A percentile compares a stretch with the other conserved stretches of the same genome.
These are phyloP conservation scores for Ornithorhynchus anatinus DNA, from an alignment of 2,113 vertebrate species.

Conservation along the genomic window DNA sequence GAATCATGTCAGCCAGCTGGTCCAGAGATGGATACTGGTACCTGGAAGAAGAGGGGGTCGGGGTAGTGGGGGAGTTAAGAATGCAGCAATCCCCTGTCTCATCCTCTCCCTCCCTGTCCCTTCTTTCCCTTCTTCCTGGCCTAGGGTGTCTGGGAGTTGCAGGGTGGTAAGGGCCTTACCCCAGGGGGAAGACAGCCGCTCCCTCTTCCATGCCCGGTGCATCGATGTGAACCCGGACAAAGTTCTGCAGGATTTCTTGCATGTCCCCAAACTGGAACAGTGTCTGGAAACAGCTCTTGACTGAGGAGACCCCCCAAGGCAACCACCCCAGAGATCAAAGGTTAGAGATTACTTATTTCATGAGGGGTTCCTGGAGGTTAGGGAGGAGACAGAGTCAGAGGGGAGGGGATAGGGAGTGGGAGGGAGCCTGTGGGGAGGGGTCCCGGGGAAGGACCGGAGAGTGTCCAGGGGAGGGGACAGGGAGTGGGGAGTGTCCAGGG, in stretches of 20 bases:
- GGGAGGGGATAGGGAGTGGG: not conserved
- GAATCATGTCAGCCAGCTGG: constrained; percentile 88
- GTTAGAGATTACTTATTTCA: too few relatives aligned
- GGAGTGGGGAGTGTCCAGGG: not conserved
- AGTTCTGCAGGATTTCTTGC: constrained; percentile 93
- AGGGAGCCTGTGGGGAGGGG: not conserved
- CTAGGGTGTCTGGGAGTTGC: not conserved
- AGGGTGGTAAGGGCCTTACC: constrained; percentile 64
- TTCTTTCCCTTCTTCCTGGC: too few relatives aligned
- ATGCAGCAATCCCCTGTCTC: too few relatives aligned
- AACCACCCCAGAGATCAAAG: too few relatives aligned
- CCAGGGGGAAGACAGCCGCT: constrained; percentile 77
- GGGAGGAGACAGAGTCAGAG: not conserved
- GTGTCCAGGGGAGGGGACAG: not conserved
- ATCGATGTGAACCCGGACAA: constrained; percentile 86
- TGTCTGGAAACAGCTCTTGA: constrained; percentile 87
- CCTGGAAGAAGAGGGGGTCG: constrained; percentile 55
- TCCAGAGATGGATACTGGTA: constrained; percentile 90
- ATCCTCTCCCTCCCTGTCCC: not conserved
- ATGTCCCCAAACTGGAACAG: constrained; percentile 89
- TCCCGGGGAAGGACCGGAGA: not conserved
- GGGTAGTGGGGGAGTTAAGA: not conserved
- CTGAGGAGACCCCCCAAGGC: constrained; percentile 63
- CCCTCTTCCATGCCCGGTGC: constrained; percentile 89
- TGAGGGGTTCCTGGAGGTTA: not conserved